Conservation (phyloP, 2,113 vertebrate genomes). For the Stegastes partitus region DNA sequence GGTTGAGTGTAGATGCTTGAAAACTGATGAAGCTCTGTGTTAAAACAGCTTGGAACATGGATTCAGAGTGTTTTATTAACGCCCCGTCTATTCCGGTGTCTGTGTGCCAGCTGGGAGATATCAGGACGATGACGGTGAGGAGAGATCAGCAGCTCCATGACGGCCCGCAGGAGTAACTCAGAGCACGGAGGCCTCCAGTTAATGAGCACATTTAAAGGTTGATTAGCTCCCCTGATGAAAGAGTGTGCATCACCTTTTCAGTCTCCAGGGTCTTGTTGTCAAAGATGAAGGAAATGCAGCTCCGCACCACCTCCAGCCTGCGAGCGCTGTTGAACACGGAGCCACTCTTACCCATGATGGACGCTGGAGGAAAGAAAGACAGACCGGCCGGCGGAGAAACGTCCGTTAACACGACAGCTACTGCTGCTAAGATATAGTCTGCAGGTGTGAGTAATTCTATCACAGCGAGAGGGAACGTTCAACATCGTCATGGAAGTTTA, state of each 20-base stretch:
- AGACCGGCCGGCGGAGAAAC: neutral
- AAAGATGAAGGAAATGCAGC: constrained; percentile 95
- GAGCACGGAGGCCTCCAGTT: constrained; percentile 18
- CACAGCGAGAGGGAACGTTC: neutral
- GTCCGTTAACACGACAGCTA: neutral
- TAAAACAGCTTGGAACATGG: constrained; percentile 43
- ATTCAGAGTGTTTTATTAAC: constrained; percentile 41
- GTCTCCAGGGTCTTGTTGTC: constrained; percentile 98
- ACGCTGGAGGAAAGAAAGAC: constrained; percentile 85
- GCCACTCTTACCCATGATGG: constrained; percentile 91
- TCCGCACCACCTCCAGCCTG: constrained; percentile 96
- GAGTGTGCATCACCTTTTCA: constrained; percentile 91
- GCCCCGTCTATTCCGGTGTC: constrained; percentile 27
- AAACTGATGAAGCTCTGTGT: constrained; percentile 17
- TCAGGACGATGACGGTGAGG: constrained; percentile 30
- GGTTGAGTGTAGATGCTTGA: neutral
- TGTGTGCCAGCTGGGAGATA: constrained; percentile 60
- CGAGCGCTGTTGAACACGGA: constrained; percentile 98
- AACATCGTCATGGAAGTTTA: neutral
- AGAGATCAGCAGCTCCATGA: constrained; percentile 28
- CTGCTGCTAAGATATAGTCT: neutral
- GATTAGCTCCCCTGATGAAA: constrained; percentile 49
- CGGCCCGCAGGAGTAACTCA: constrained; percentile 32
- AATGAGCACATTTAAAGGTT: constrained; percentile 40
- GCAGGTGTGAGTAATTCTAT: neutral